Conservation (phyloP, 2,113 vertebrate species). For the Tor tambroides region DNA sequence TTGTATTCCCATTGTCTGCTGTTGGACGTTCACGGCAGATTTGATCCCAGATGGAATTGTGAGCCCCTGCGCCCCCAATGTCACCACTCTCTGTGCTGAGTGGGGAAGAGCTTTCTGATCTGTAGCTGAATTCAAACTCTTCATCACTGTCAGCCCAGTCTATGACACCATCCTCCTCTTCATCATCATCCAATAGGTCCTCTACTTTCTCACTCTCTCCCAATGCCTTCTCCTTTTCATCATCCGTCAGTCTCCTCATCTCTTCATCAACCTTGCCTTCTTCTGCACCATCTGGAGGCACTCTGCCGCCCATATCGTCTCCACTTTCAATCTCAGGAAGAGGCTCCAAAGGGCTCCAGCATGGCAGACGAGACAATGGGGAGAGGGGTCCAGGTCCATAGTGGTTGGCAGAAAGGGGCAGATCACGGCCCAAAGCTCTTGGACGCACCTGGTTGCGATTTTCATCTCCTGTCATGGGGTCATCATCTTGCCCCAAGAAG, state of each 20-base stretch:
- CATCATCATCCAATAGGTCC: slow-evolving; percentile 64
- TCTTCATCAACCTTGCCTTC: slow-evolving; percentile 72
- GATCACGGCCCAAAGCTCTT: slow-evolving; percentile 63
- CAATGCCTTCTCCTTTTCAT: slow-evolving; percentile 56
- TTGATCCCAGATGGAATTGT: slow-evolving; percentile 62
- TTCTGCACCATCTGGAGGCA: slow-evolving; percentile 90
- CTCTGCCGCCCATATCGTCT: slow-evolving; percentile 76
- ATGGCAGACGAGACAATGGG: slow-evolving; percentile 70
- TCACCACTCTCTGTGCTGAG: slow-evolving; percentile 77
- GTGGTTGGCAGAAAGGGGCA: slow-evolving; percentile 46
- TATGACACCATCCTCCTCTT: slow-evolving; percentile 54
- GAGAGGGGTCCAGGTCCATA: slow-evolving; percentile 62
- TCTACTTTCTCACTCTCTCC: slow-evolving; percentile 59
- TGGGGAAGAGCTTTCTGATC: slow-evolving; percentile 80
- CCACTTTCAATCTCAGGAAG: slow-evolving; percentile 76
- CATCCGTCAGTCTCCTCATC: slow-evolving; percentile 53
- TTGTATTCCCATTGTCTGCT: slow-evolving; percentile 13
- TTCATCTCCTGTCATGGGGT: slow-evolving; percentile 75
- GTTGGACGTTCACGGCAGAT: slow-evolving; percentile 61
- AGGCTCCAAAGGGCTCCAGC: slow-evolving; percentile 76
- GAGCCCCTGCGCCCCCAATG: slow-evolving; percentile 52
- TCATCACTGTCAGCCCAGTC: slow-evolving; percentile 80
- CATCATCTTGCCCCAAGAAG: slow-evolving; percentile 77
- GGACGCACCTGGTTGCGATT: slow-evolving; percentile 82
- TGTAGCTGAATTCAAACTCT: slow-evolving; percentile 86